Conservation (phyloP, 2,888 invertebrate genomes). For the Cerastis rubricosa region DNA sequence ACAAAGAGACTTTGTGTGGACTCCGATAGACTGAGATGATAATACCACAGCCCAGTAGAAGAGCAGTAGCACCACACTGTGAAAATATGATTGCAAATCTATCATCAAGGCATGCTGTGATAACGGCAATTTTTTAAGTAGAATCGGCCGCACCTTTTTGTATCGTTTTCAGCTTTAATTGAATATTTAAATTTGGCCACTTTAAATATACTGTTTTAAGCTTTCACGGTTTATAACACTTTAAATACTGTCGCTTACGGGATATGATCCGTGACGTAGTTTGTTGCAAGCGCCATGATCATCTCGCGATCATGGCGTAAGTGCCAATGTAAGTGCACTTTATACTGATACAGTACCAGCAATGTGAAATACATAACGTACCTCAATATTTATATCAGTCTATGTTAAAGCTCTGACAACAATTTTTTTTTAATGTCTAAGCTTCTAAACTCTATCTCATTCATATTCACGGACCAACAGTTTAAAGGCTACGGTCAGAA, state of each 20-base stretch:
- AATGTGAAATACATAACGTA: too few relatives aligned
- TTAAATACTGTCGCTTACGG: too few relatives aligned
- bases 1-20: conserved; percentile 4
- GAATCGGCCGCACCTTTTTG: not conserved
- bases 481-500: conserved; percentile 45
- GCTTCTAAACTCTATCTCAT: conserved; percentile 32
- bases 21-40: not conserved
- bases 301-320: too few relatives aligned
- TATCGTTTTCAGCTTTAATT: not conserved
- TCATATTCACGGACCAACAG: conserved; percentile 38
- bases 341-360: too few relatives aligned
- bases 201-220: not conserved
- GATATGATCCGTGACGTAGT: too few relatives aligned
- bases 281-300: too few relatives aligned
- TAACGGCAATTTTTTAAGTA: not conserved
- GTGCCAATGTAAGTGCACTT: too few relatives aligned
- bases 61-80: not conserved
- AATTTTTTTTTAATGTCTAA: conserved; percentile 31
- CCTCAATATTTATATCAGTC: not conserved
- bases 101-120: not conserved
- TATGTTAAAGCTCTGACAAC: not conserved
- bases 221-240: too few relatives aligned
- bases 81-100: not conserved
- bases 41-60: not conserved
- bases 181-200: not conserved